Evolutionary conservation across 2,888 invertebrate species (phyloP).

Genomic region (Mantis religiosa): DNA sequence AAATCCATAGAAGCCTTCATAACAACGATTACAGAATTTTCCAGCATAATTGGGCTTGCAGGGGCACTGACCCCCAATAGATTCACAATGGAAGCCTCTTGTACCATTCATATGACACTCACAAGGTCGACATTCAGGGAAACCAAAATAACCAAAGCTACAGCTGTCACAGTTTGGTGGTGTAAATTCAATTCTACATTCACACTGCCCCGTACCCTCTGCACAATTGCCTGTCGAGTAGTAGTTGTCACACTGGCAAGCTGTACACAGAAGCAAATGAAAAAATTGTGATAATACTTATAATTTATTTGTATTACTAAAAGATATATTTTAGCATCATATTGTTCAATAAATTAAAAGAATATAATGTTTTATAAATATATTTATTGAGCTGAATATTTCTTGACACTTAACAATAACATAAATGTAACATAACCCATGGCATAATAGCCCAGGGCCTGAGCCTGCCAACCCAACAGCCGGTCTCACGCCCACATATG

Average conservation of each 20-base stretch:
- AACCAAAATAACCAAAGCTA: conserved; percentile 87
- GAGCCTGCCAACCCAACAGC: no score
- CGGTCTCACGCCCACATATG: no score
- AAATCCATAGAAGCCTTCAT: conserved; percentile 80
- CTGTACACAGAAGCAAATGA: conserved; percentile 48
- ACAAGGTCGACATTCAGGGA: conserved; percentile 88
- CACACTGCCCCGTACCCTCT: conserved; percentile 84
- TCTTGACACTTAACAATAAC: no score
- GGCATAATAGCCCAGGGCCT: no score
- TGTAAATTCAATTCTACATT: conserved; percentile 77
- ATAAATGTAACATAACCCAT: no score
- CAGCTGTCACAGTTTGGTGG: conserved; percentile 79
- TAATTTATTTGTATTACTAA: neutral
- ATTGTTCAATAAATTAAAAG: no score
- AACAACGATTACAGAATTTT: conserved; percentile 81
- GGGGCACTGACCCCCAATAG: conserved; percentile 76
- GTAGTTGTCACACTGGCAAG: conserved; percentile 79
- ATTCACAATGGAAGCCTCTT: conserved; percentile 78
- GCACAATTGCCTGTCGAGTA: conserved; percentile 92
- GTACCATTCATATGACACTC: conserved; percentile 92
- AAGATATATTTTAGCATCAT: no score
- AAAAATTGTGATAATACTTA: conserved; percentile 32
- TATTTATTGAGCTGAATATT: no score
- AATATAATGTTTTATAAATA: no score
- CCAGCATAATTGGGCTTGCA: conserved; percentile 88